These are phyloP conservation scores for Bombus terrestris DNA, from an alignment of 1,140 invertebrate species.

Conservation along the genomic window DNA sequence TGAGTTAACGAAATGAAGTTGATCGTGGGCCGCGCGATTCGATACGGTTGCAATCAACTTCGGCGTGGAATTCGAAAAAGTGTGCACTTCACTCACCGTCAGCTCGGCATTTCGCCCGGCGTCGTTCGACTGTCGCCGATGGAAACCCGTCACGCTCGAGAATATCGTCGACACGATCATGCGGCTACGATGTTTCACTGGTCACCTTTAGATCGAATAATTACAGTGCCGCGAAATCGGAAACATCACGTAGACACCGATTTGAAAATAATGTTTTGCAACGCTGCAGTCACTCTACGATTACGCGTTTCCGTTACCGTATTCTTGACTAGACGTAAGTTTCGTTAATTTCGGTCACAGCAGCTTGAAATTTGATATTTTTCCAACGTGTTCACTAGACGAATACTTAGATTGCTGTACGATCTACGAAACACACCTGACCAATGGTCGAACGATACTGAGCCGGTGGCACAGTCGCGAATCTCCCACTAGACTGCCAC, in stretches of 20 bases:
- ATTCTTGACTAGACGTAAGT: neutral
- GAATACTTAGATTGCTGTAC: neutral
- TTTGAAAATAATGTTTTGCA: neutral
- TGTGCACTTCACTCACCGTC: conserved; percentile 52
- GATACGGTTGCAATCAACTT: neutral
- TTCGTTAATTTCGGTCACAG: neutral
- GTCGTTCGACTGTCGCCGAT: conserved; percentile 65
- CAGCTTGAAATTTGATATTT: neutral
- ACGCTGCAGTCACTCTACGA: neutral
- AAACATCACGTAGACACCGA: conserved; percentile 28
- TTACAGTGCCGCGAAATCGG: conserved; percentile 5
- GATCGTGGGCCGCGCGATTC: neutral
- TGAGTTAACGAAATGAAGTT: neutral
- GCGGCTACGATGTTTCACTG: conserved; percentile 45
- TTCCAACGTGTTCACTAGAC: neutral
- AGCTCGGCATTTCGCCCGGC: conserved; percentile 59
- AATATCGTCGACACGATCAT: conserved; percentile 69
- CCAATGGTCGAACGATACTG: conserved; percentile 56
- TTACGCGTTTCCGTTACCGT: neutral
- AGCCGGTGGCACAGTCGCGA: conserved; percentile 46
- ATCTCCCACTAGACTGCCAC: conserved; percentile 30
- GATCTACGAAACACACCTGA: conserved; percentile 59
- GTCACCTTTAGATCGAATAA: conserved; percentile 22
- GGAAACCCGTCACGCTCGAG: conserved; percentile 69
- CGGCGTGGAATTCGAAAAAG: conserved; percentile 25